phyloP scores from a whole-genome alignment of 35 echinoderm and acorn worm species.

The Patiria miniata region DNA sequence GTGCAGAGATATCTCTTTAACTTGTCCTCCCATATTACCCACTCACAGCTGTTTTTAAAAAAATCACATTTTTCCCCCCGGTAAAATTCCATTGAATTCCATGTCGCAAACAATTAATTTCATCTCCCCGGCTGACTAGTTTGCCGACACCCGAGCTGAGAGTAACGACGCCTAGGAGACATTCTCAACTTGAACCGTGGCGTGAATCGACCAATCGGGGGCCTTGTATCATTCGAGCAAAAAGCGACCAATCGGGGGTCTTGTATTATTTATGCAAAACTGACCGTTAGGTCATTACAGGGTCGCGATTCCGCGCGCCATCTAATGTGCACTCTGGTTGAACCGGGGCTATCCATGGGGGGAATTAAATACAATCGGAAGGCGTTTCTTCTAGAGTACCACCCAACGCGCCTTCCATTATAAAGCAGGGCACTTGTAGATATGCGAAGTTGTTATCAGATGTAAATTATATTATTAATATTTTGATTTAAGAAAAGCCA shows the following conservation, averaged over 20 bases:
- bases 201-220: background rate
- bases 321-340: background rate
- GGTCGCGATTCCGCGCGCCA: background rate
- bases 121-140: background rate
- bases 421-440: background rate
- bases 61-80: too few species aligned
- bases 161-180: too few species aligned
- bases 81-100: background rate
- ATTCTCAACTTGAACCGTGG: background rate
- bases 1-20: too few species aligned
- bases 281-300: slow-evolving; percentile 2
- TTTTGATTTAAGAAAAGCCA: too few species aligned
- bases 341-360: background rate
- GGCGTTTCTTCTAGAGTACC: background rate
- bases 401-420: background rate
- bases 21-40: too few species aligned
- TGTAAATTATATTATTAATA: too few species aligned
- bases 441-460: too few species aligned
- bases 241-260: background rate
- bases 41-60: too few species aligned
- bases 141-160: too few species aligned
- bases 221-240: background rate
- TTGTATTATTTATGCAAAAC: background rate
- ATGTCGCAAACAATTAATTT: background rate
- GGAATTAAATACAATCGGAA: background rate